Evolutionary conservation across 2,113 vertebrate genomes (phyloP).

Genomic region (Cololabis saira): DNA sequence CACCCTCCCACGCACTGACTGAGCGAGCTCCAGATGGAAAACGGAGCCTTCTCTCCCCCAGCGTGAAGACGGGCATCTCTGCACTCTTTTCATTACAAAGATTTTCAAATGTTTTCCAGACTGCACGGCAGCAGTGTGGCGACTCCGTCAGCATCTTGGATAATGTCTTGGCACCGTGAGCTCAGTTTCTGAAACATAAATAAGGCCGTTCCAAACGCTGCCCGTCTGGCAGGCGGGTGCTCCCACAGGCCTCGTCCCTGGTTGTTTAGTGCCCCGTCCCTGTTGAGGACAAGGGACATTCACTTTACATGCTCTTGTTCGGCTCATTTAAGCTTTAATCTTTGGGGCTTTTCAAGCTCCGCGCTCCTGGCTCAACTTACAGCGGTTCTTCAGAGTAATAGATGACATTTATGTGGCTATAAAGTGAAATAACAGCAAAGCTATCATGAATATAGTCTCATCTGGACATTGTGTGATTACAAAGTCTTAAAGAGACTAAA

Average conservation of each 20-base stretch:
- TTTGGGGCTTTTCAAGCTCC: background rate
- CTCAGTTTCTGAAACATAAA: constrained; percentile 80
- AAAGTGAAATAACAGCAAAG: constrained; percentile 30
- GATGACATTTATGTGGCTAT: constrained; percentile 31
- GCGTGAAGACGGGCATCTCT: constrained; percentile 68
- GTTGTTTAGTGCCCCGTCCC: background rate
- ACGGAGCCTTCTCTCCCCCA: constrained; percentile 42
- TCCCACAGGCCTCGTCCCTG: constrained; percentile 4
- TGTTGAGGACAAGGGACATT: background rate
- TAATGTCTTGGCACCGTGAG: constrained; percentile 81
- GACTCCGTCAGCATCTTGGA: constrained; percentile 76
- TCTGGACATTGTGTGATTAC: background rate
- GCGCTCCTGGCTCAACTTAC: background rate
- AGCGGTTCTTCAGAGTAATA: background rate
- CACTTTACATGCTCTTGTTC: too few relatives aligned
- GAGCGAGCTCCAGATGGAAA: constrained; percentile 64
- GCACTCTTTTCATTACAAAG: constrained; percentile 79
- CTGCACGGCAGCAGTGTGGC: constrained; percentile 73
- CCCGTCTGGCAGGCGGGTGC: constrained; percentile 36
- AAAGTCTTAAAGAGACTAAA: constrained; percentile 12
- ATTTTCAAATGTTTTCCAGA: constrained; percentile 81
- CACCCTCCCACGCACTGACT: constrained; percentile 57
- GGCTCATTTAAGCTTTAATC: too few relatives aligned
- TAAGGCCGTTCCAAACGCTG: constrained; percentile 59
- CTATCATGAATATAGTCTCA: constrained; percentile 8